Conservation (phyloP, 2,113 vertebrate species). For the Tragelaphus imberbis region DNA sequence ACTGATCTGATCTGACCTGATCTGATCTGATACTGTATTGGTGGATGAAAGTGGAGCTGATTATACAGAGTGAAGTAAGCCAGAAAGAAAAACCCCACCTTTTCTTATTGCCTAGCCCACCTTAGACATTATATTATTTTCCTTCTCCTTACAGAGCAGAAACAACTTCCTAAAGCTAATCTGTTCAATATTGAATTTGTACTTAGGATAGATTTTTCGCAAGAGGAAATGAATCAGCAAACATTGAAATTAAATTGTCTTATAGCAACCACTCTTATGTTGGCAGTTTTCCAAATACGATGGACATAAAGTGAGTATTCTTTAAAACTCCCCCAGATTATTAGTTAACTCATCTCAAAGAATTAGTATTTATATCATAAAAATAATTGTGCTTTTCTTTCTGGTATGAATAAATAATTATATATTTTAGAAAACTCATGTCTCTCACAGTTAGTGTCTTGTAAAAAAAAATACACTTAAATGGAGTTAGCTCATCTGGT, state of each 20-base stretch:
- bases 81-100: too few relatives aligned
- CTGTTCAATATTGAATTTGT: background rate
- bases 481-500: background rate
- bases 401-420: background rate
- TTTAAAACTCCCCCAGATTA: background rate
- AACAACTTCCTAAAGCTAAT: background rate
- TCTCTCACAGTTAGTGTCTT: background rate
- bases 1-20: too few relatives aligned
- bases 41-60: too few relatives aligned
- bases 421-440: background rate
- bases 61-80: too few relatives aligned
- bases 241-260: background rate
- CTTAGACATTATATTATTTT: background rate
- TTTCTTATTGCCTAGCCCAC: background rate
- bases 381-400: background rate
- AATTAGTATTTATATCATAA: background rate
- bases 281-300: background rate
- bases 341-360: background rate
- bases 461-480: background rate
- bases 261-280: background rate
- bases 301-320: background rate
- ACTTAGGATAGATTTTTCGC: background rate
- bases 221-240: background rate
- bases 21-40: too few relatives aligned
- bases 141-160: background rate